phyloP scores from a whole-genome alignment of 2,797 vertebrate species.

The Chanos chanos region DNA sequence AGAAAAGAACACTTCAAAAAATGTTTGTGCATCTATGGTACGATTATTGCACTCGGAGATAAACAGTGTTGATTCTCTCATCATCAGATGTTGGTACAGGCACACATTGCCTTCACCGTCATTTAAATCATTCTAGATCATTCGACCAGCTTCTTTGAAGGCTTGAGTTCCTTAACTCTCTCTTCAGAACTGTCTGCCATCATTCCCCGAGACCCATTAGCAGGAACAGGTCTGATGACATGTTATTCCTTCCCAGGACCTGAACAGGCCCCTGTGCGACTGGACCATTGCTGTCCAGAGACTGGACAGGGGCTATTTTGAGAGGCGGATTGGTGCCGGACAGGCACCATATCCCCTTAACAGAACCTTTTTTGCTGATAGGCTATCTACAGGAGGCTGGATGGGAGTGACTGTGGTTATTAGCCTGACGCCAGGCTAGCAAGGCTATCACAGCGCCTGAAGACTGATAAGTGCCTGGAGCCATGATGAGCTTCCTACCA shows the following conservation, averaged over 20 bases:
- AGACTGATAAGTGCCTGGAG: constrained; percentile 56
- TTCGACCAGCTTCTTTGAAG: too few relatives aligned
- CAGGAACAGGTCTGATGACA: constrained; percentile 79
- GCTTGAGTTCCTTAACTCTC: too few relatives aligned
- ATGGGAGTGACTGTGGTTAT: constrained; percentile 66
- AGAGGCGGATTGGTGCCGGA: constrained; percentile 82
- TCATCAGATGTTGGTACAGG: too few relatives aligned
- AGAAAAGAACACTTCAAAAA: too few relatives aligned
- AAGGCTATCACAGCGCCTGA: constrained; percentile 52
- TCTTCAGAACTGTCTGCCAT: constrained; percentile 60
- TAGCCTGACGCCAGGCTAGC: constrained; percentile 72
- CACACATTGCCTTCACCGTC: too few relatives aligned
- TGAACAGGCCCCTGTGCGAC: constrained; percentile 56
- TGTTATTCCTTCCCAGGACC: constrained; percentile 74
- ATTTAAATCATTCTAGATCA: too few relatives aligned
- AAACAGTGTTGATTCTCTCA: too few relatives aligned
- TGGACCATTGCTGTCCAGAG: constrained; percentile 55
- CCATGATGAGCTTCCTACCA: constrained; percentile 43
- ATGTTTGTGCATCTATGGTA: too few relatives aligned
- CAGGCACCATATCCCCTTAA: constrained; percentile 73
- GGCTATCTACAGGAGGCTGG: constrained; percentile 62
- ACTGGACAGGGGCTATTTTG: constrained; percentile 75
- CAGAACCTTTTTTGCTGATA: constrained; percentile 64
- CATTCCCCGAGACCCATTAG: constrained; percentile 69
- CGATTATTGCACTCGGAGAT: too few relatives aligned